Evolutionary conservation across 2,113 vertebrate genomes (phyloP).

Genomic region (Tachycineta bicolor): DNA sequence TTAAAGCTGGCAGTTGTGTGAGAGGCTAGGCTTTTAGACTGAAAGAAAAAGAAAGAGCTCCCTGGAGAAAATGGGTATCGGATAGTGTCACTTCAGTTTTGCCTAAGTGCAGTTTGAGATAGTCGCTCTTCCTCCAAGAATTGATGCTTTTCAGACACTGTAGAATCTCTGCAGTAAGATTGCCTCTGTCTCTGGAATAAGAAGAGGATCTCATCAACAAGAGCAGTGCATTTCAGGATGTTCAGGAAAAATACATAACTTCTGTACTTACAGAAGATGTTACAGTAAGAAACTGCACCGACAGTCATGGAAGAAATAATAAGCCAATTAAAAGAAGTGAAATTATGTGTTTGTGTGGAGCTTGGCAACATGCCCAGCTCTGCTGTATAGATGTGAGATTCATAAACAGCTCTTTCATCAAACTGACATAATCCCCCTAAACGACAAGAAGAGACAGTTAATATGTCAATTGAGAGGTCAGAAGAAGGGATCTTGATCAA

Average conservation of each 20-base stretch:
- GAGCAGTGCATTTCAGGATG: neutral
- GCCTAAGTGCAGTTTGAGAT: neutral
- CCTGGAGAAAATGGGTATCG: neutral
- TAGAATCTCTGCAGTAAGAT: neutral
- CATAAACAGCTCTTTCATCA: conserved; percentile 58
- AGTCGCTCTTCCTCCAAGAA: neutral
- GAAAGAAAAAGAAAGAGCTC: neutral
- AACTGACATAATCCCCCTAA: neutral
- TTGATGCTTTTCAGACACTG: neutral
- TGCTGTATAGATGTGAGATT: neutral
- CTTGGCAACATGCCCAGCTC: conserved; percentile 29
- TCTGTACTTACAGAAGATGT: neutral
- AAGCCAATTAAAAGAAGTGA: conserved; percentile 6
- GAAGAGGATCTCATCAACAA: neutral
- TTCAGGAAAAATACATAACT: neutral
- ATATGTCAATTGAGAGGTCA: neutral
- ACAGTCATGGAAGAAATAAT: conserved; percentile 7
- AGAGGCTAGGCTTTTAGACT: neutral
- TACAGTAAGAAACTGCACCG: neutral
- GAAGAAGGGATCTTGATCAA: neutral
- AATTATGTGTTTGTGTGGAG: neutral
- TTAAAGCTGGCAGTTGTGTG: neutral
- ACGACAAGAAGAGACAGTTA: conserved; percentile 2
- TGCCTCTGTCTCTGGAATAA: neutral
- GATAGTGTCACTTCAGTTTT: neutral